phyloP scores from a whole-genome alignment of 2,797 vertebrate genomes.

The Hemibagrus guttatus region DNA sequence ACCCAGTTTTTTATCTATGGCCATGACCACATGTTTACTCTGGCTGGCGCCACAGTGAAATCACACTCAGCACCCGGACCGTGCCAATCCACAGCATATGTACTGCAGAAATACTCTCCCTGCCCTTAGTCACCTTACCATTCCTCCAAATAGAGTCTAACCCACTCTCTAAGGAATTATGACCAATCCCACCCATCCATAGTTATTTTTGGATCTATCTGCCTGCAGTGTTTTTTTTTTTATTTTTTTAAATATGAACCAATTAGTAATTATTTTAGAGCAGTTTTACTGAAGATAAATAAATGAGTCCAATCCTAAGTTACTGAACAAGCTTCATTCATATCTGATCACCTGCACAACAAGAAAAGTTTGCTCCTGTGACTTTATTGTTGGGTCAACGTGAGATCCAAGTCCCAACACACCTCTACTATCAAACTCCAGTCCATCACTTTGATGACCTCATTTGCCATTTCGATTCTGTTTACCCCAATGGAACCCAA shows the following conservation, averaged over 20 bases:
- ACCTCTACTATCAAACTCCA: background rate
- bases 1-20: constrained; percentile 43
- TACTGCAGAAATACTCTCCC: constrained; percentile 8
- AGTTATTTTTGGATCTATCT: background rate
- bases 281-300: background rate
- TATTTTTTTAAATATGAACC: background rate
- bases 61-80: background rate
- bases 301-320: background rate
- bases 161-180: background rate
- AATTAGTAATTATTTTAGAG: background rate
- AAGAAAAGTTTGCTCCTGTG: background rate
- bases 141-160: background rate
- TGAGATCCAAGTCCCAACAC: background rate
- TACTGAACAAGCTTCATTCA: background rate
- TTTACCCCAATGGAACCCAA: constrained; percentile 14
- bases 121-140: background rate
- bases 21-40: constrained; percentile 16
- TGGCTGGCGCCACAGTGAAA: background rate
- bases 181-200: background rate
- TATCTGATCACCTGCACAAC: background rate
- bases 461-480: background rate
- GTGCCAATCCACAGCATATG: constrained; percentile 14
- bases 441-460: background rate
- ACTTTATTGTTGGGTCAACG: background rate
- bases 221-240: background rate